Evolutionary conservation across 2,888 invertebrate species (phyloP).

Genomic region (Eutolmus rufibarbis): DNA sequence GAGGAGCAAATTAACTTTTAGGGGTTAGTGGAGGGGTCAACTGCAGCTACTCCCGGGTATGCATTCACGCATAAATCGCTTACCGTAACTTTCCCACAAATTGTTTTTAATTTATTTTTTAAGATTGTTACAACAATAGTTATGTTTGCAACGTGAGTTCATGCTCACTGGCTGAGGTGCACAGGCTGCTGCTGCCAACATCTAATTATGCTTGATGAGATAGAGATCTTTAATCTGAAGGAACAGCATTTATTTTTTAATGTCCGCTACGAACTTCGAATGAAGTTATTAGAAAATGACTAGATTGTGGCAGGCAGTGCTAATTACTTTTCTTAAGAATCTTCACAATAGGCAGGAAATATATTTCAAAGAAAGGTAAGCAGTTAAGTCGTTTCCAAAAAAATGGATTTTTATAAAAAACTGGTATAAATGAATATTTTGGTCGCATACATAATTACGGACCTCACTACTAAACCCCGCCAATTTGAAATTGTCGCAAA

Average conservation of each 20-base stretch:
- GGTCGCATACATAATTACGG: no score
- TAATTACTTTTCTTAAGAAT: neutral
- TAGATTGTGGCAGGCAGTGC: neutral
- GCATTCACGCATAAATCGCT: neutral
- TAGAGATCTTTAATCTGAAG: neutral
- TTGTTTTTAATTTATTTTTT: neutral
- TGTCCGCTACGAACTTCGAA: neutral
- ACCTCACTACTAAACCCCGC: no score
- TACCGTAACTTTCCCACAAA: neutral
- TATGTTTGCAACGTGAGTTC: neutral
- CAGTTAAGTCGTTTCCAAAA: neutral
- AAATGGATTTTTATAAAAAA: no score
- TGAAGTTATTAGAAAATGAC: neutral
- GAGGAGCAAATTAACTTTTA: neutral
- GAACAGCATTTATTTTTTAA: neutral
- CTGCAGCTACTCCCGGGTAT: neutral
- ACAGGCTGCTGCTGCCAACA: neutral
- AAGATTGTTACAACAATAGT: neutral
- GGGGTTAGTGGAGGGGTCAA: constrained; percentile 10
- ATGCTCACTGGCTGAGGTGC: neutral
- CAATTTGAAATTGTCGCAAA: no score
- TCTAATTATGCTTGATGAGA: neutral
- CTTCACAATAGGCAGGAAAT: neutral
- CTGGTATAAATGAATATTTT: no score
- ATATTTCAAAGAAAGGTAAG: neutral